Base-by-base conservation (phyloP, 2,888 invertebrate genomes). In the Mythimna albipuncta region DNA sequence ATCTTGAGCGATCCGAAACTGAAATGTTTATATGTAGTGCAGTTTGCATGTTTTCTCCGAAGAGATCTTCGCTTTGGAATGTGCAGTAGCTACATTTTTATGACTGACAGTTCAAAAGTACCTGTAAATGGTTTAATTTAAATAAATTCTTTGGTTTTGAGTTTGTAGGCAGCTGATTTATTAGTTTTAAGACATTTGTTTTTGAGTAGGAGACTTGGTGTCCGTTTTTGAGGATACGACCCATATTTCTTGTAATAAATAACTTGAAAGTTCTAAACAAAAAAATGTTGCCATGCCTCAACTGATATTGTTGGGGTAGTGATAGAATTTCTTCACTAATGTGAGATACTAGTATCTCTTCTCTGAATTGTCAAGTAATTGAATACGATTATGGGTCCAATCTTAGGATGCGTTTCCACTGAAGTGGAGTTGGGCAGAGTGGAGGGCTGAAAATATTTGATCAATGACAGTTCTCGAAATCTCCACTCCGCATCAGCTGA, bases 1-100 rank as follows among this genome's bases (percentile, higher is more conserved):
- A 75, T 77, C 58, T 41, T 35, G 74, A 74, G 41, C 41, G 75
- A 58, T 19, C 6, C 10, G 9, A 75, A 58, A 58, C 50, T 2
- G 2, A n/a, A 6, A 52, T 21, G 38, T 59, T 62, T n/a, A 32
- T 76, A n/a, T 52, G 19, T 13, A 13, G 44, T 44, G 44, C 41
- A 11, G 41, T 10, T 41, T 41, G 13, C 44, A 44, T 13, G 41
- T 10, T 44, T 44, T 47, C 6, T 47, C 13, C 19, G 6, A 13
- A 19, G 47, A 47, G 47, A 19, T 47, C 47, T 47, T 16, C 2
- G 6, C 47, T 19, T 16, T 47, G 6, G 6, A 47, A 47, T 47
- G 47, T 47, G 47, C 16, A 47, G 19, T 47, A 47, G 16, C 2
- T 47, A 16, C 6, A 47, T 19, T 47, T 47, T 16, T 47, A 5